phyloP scores from a whole-genome alignment of 2,797 vertebrate species.

The Molossus alvarezi region DNA sequence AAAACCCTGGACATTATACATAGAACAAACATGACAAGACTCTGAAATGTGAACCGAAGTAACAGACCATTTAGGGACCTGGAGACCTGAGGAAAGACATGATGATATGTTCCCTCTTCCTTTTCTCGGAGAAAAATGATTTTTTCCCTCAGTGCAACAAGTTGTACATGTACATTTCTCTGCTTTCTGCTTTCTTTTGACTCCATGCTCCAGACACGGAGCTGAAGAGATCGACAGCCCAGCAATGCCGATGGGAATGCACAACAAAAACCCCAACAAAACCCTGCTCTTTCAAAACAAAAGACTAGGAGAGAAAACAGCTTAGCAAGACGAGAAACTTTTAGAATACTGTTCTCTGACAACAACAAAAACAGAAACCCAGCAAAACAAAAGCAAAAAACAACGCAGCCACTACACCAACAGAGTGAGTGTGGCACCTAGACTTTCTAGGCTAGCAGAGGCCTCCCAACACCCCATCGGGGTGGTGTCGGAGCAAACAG shows the following conservation, averaged over 20 bases:
- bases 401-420: not conserved
- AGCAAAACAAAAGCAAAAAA: not conserved
- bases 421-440: not conserved
- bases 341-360: not conserved
- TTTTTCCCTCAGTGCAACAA: slow-evolving; percentile 5
- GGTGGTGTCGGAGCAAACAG: not conserved
- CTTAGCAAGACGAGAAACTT: not conserved
- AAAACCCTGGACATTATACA: not conserved
- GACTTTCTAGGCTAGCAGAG: not conserved
- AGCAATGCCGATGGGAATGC: not conserved
- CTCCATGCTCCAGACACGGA: not conserved
- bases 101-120: not conserved
- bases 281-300: not conserved
- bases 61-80: not conserved
- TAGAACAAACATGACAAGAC: not conserved
- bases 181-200: slow-evolving; percentile 14
- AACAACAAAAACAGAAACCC: not conserved
- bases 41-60: not conserved
- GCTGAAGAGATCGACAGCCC: not conserved
- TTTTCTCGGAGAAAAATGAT: not conserved
- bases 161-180: not conserved
- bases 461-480: not conserved
- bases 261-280: not conserved
- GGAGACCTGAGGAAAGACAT: not conserved
- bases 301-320: not conserved